Evolutionary conservation across 2,797 vertebrate species (phyloP), one percentile per base, ranked within the genome.

Genomic region (Schizopygopsis malacanthus): DNA sequence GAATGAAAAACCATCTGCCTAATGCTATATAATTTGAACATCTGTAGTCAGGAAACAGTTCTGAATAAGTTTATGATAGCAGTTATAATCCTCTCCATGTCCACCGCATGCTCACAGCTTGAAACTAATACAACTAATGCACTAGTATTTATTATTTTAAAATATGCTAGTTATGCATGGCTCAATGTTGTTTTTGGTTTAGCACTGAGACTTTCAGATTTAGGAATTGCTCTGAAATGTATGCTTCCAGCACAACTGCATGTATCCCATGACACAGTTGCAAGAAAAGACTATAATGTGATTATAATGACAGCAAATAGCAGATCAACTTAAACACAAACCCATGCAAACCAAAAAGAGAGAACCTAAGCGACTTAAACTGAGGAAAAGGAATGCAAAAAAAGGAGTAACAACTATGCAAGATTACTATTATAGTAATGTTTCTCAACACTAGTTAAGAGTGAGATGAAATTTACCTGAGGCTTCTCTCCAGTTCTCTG

Each of bases 401-500:
- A 13, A 76, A 37, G 2, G 16, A 76, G 39, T 6, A 41, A 41
- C 41, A 47, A 79, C 28, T 10, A 61, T 43, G 13, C 12, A 15
- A 28, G 61, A 16, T 20, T 61, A 18, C 4, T 18, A 47, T 16
- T 16, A 18, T 18, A 80, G 25, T 47, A 52, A 75, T 52, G 16
- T 37, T 50, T 45, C 43, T 16, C n/a, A 50, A 50, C 45, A 47
- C 25, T 73, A 28, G 16, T 76, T 33, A 54, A 37, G 28, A 37
- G 4, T 2, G 12, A 54, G 18, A 67, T 1, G 25, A 86, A 47
- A 77, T 37, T 93, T 93, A 96, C 96, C 95, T 96, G 90, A 97
- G 92, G 85, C 92, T 89, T 87, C 94, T 92, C 92, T 97, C 96
- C 84, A 96, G 93, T 87, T 96, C 96, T 88, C 94, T 92, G 85